These are phyloP conservation scores for Trichomycterus rosablanca DNA, from an alignment of 2,113 vertebrate genomes.

Conservation along the genomic window DNA sequence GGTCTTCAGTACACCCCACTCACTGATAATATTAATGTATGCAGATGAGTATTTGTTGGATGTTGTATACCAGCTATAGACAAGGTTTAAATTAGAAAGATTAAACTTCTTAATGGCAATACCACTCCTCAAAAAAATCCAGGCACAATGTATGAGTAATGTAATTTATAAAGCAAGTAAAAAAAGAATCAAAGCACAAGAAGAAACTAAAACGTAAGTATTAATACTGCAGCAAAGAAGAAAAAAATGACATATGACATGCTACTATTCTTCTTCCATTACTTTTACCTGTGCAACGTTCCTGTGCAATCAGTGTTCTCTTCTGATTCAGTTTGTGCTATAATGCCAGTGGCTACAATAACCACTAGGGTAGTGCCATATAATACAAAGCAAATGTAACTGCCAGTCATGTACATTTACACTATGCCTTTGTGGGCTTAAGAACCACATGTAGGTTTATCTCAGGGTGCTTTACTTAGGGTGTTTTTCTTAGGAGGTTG, in stretches of 20 bases:
- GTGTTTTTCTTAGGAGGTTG: too few species aligned
- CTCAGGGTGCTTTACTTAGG: too few species aligned
- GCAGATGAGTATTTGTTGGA: too few species aligned
- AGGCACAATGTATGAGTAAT: not conserved
- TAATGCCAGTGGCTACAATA: slow-evolving; percentile 17
- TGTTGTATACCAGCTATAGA: too few species aligned
- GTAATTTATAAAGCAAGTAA: slow-evolving; percentile 14
- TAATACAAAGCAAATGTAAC: not conserved
- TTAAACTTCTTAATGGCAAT: too few species aligned
- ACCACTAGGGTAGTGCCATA: slow-evolving; percentile 22
- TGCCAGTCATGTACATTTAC: not conserved
- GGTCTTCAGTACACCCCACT: too few species aligned
- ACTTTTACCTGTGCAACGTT: slow-evolving; percentile 6
- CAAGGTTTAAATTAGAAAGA: too few species aligned
- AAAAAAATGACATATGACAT: slow-evolving; percentile 1
- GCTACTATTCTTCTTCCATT: slow-evolving; percentile 4
- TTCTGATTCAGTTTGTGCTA: slow-evolving; percentile 34
- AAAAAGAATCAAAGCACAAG: not conserved
- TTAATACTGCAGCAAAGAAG: slow-evolving; percentile 27
- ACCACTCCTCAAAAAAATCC: too few species aligned
- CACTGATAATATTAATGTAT: too few species aligned
- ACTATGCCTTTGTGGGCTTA: too few species aligned
- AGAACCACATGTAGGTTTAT: not conserved
- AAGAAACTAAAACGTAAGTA: slow-evolving; percentile 3
- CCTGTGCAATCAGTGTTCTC: slow-evolving; percentile 2